Conservation (phyloP, 2,888 invertebrate species). For the Chromoteleia sp. region DNA sequence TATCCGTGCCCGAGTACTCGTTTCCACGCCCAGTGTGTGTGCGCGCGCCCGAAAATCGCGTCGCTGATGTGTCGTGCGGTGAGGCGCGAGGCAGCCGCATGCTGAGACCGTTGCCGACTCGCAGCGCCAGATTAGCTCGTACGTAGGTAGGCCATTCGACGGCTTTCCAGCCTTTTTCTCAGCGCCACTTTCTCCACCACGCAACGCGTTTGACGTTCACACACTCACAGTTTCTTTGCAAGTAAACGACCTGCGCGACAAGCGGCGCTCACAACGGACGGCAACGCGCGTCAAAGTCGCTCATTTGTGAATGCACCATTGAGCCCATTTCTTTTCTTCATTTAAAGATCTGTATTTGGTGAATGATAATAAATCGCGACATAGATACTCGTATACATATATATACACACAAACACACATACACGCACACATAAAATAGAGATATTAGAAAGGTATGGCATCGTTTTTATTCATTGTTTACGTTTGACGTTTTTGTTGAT, state of each 20-base stretch:
- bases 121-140: slow-evolving; percentile 14
- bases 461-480: too few species aligned
- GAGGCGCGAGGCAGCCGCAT: slow-evolving; percentile 8
- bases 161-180: slow-evolving; percentile 40
- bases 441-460: too few species aligned
- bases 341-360: too few species aligned
- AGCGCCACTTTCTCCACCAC: slow-evolving; percentile 51
- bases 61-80: slow-evolving; percentile 44
- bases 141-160: slow-evolving; percentile 47
- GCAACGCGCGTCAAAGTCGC: slow-evolving; percentile 4
- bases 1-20: slow-evolving; percentile 29
- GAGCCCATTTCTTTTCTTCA: not conserved
- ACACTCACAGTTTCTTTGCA: slow-evolving; percentile 28
- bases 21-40: slow-evolving; percentile 16
- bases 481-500: too few species aligned
- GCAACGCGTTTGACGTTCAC: slow-evolving; percentile 40
- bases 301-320: slow-evolving; percentile 2
- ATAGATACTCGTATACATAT: too few species aligned
- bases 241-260: slow-evolving; percentile 48
- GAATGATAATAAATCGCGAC: too few species aligned
- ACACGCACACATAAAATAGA: too few species aligned
- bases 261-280: slow-evolving; percentile 31
- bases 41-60: slow-evolving; percentile 19
- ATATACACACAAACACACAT: too few species aligned
- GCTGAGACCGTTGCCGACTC: slow-evolving; percentile 18